Evolutionary conservation across 2,797 vertebrate species (phyloP).

Genomic region (Lepus oiostolus): DNA sequence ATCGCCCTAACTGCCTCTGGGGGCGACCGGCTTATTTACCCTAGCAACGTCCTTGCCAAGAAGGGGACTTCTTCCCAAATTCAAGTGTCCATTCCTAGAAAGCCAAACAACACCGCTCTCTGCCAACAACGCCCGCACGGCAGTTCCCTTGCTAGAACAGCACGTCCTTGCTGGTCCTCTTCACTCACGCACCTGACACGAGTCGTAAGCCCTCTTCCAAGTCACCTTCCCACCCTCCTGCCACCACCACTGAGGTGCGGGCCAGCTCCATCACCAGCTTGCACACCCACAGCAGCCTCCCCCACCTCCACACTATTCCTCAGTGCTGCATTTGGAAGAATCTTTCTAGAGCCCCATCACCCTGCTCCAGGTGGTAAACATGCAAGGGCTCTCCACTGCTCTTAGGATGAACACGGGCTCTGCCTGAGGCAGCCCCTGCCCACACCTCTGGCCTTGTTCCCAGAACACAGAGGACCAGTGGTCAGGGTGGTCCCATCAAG

Average conservation of each 20-base stretch:
- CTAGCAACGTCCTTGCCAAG: conserved; percentile 31
- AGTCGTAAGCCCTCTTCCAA: neutral
- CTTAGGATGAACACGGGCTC: neutral
- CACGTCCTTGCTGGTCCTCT: neutral
- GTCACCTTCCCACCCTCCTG: neutral
- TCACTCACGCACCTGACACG: neutral
- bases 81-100: conserved; percentile 46
- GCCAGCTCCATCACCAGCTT: neutral
- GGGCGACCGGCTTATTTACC: conserved; percentile 52
- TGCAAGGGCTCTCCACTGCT: neutral
- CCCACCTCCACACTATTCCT: neutral
- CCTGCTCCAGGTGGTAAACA: conserved; percentile 10
- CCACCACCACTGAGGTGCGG: neutral
- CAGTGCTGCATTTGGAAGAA: neutral
- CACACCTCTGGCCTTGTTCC: neutral
- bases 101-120: conserved; percentile 43
- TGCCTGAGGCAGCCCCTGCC: neutral
- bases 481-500: too few relatives aligned
- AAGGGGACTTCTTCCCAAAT: conserved; percentile 50
- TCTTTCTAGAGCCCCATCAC: neutral
- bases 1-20: conserved; percentile 56
- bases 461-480: neutral
- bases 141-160: conserved; percentile 36
- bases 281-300: neutral
- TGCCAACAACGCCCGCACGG: neutral